Percentiles rank a stretch among this genome's conserved stretches.
Conservation (phyloP, 2,888 invertebrate species). For the Nematopogon swammerdamellus region DNA sequence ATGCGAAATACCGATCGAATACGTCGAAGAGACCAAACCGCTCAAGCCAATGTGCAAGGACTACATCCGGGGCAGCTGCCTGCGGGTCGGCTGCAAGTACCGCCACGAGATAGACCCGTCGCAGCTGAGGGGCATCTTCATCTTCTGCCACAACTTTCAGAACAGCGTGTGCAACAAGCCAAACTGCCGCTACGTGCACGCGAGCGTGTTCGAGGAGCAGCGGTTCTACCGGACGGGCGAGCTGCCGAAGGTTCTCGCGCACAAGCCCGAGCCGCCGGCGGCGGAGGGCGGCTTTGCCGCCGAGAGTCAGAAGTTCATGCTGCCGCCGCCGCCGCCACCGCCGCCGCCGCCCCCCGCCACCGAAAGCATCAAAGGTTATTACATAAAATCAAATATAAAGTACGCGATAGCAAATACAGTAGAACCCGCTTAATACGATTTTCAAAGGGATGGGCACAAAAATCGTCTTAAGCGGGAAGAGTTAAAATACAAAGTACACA, state of each 20-base stretch:
- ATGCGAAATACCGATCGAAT: constrained; percentile 3
- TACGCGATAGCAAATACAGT: too few relatives aligned
- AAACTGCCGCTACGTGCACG: constrained; percentile 34
- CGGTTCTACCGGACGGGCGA: constrained; percentile 26
- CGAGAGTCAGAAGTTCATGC: constrained; percentile 16
- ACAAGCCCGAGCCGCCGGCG: constrained; percentile 12
- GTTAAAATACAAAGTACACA: too few relatives aligned
- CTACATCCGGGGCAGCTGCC: constrained; percentile 29
- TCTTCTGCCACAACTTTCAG: constrained; percentile 34
- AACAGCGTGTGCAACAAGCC: constrained; percentile 23
- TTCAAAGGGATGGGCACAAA: too few relatives aligned
- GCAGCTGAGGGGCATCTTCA: constrained; percentile 26
- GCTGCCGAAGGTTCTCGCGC: constrained; percentile 26
- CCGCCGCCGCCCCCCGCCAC: constrained; percentile 14
- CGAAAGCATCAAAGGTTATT: neutral
- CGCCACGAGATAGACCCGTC: constrained; percentile 25
- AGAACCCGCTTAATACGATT: too few relatives aligned
- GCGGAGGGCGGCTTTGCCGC: too few relatives aligned
- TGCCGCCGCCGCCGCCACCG: constrained; percentile 16
- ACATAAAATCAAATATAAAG: too few relatives aligned
- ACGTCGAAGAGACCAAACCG: constrained; percentile 4
- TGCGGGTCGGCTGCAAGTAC: constrained; percentile 22
- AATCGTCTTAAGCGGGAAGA: too few relatives aligned
- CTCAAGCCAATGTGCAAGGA: constrained; percentile 24
- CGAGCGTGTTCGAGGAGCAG: constrained; percentile 33